Evolutionary conservation across 2,113 vertebrate species (phyloP), one percentile per base, ranked within the genome.

Genomic region (Eclectus roratus): DNA sequence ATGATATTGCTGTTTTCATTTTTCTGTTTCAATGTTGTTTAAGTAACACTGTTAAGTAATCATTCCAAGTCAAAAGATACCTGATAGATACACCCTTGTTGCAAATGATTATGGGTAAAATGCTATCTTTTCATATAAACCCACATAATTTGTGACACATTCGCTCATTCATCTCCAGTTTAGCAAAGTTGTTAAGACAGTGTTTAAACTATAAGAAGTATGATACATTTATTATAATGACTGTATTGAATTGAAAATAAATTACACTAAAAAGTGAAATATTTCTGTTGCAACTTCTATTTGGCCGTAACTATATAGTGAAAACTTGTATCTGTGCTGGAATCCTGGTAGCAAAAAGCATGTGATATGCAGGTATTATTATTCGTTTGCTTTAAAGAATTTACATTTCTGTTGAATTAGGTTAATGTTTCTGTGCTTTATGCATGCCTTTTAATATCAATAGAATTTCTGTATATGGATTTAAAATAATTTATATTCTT

Each of bases 21-120:
- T 96, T 92, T 93, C 58, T 89, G 70, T 96, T 95, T 85, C 78
- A 85, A 15, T 88, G 52, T 93, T 84, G 83, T 85, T 93, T 78
- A 80, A 91, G 80, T 94, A 94, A 63, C 81, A 69, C 39, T 53
- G 55, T 91, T 83, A 41, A 89, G 28, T 80, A 85, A 66, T 85
- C 76, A 85, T 91, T 94, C 44, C 37, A 80, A 80, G 49, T 95
- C 58, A 43, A 63, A 85, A 85, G 49, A 55, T 76, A 76, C 27
- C 68, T 55, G 17, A 28, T 71, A 77, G 53, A 77, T 61, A n/a
- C 58, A 55, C 94, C 35, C 43, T 84, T 78, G 41, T 76, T 69
- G 41, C 33, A 82, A 91, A 33, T 76, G 15, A 72, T 50, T 81
- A 70, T 25, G 19, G 28, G 77, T 92, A 77, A 93, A 92, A 50